phyloP scores from a whole-genome alignment of 2,888 invertebrate species.

The Eristalinus aeneus region DNA sequence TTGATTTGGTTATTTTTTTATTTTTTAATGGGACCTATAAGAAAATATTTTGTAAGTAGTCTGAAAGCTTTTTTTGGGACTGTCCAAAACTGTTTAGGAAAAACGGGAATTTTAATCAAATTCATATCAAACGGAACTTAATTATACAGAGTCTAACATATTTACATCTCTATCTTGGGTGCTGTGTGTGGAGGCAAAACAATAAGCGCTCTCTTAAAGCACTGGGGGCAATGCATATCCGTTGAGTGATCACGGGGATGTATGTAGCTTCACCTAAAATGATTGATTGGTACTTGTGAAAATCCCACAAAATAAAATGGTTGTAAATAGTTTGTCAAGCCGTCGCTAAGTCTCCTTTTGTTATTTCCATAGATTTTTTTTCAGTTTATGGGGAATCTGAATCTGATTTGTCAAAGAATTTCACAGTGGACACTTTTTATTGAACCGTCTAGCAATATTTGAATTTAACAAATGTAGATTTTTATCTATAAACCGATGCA shows the following conservation, averaged over 20 bases:
- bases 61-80: constrained; percentile 5
- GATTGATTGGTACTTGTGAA: not conserved
- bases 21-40: constrained; percentile 14
- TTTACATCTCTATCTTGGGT: constrained; percentile 14
- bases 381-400: too few relatives aligned
- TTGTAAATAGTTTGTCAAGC: not conserved
- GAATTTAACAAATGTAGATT: not conserved
- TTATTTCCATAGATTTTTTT: too few relatives aligned
- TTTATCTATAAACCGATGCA: not conserved
- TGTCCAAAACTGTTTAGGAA: not conserved
- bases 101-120: not conserved
- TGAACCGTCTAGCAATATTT: not conserved
- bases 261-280: not conserved
- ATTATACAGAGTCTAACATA: not conserved
- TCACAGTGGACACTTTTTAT: too few relatives aligned
- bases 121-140: not conserved
- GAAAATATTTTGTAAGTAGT: constrained; percentile 9
- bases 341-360: too few relatives aligned
- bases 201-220: constrained; percentile 14
- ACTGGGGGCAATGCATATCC: constrained; percentile 19
- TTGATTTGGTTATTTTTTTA: not conserved
- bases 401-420: too few relatives aligned
- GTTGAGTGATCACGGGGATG: not conserved
- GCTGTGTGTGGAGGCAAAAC: constrained; percentile 2
- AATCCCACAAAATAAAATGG: not conserved